Percentiles rank a stretch among this genome's conserved stretches.
Conservation (phyloP, 2,888 invertebrate species). For the Lumbricus terrestris region DNA sequence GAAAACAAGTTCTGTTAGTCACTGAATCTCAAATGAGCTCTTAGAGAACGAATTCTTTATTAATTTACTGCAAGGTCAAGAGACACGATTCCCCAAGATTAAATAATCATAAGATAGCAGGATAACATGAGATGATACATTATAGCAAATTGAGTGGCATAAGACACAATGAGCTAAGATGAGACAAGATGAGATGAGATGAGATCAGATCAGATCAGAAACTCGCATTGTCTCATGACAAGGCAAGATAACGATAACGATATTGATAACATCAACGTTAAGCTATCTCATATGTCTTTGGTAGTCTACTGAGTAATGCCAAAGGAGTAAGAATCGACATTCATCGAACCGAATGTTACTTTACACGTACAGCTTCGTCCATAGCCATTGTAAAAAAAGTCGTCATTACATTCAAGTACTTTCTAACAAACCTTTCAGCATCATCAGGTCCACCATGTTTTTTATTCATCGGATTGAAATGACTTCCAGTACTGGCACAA, state of each 20-base stretch:
- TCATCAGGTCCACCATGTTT: conserved; percentile 82
- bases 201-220: background rate
- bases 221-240: no score
- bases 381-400: background rate
- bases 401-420: background rate
- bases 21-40: background rate
- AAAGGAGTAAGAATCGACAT: background rate
- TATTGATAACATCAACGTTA: no score
- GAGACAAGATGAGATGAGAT: background rate
- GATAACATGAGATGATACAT: background rate
- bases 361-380: background rate
- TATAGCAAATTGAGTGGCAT: background rate
- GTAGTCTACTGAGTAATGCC: no score
- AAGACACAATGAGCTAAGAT: background rate
- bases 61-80: background rate
- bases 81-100: background rate
- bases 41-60: background rate
- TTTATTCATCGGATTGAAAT: conserved; percentile 79
- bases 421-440: conserved; percentile 53
- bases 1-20: no score
- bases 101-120: background rate
- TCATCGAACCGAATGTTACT: background rate
- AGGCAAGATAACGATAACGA: background rate
- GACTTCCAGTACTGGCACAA: conserved; percentile 89
- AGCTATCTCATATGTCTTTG: no score